Conservation (phyloP, 2,113 vertebrate species). For the Cavia aperea region DNA sequence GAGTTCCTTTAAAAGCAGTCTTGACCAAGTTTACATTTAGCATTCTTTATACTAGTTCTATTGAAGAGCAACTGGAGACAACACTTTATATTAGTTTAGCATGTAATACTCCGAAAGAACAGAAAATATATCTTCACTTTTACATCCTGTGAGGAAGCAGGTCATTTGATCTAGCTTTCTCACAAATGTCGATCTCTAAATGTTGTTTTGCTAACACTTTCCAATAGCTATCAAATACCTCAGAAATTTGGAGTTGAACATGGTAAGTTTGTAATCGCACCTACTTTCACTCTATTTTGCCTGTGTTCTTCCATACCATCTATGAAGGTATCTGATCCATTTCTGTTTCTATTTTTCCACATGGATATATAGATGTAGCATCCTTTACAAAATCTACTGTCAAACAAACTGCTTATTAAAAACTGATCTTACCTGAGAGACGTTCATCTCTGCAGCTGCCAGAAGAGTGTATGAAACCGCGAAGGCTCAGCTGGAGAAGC, state of each 20-base stretch:
- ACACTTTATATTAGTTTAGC: background rate
- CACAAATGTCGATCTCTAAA: background rate
- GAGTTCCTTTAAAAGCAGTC: too few relatives aligned
- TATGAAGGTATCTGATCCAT: background rate
- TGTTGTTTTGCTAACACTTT: background rate
- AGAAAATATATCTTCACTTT: background rate
- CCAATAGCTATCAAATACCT: background rate
- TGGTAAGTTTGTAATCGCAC: background rate
- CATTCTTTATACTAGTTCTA: background rate
- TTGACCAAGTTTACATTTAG: too few relatives aligned
- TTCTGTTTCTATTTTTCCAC: background rate
- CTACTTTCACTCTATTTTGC: background rate
- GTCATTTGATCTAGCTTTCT: background rate
- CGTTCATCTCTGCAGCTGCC: slow-evolving; percentile 29
- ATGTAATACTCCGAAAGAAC: background rate
- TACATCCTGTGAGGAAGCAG: background rate
- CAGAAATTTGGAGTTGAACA: background rate
- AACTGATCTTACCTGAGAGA: slow-evolving; percentile 1
- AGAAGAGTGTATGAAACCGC: slow-evolving; percentile 2
- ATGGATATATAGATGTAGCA: background rate
- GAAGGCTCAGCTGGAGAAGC: background rate
- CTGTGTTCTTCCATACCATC: background rate
- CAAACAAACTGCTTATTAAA: slow-evolving; percentile 18
- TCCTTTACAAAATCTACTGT: background rate
- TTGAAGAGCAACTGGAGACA: background rate